phyloP scores from a whole-genome alignment of 2,888 invertebrate species.

The Leucophenga montana region DNA sequence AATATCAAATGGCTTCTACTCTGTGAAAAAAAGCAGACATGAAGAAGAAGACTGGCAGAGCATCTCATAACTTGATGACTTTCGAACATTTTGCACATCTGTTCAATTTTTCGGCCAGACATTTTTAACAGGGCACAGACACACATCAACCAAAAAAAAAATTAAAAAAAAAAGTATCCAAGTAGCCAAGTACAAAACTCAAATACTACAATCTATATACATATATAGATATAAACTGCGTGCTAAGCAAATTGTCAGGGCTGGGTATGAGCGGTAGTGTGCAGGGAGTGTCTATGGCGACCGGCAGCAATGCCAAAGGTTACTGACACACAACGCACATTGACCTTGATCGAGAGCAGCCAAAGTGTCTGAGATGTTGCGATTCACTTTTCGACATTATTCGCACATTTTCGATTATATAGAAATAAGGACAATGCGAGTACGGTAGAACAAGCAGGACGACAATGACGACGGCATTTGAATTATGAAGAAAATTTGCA shows the following conservation, averaged over 20 bases:
- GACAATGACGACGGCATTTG: neutral
- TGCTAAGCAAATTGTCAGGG: neutral
- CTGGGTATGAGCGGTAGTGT: neutral
- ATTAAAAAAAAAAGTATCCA: neutral
- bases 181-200: neutral
- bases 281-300: conserved; percentile 15
- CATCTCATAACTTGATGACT: neutral
- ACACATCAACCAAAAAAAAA: neutral
- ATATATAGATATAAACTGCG: neutral
- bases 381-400: neutral
- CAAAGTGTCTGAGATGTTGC: conserved; percentile 33
- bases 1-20: neutral
- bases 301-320: conserved; percentile 54
- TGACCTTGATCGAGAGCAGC: conserved; percentile 59
- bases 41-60: neutral
- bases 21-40: neutral
- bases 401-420: neutral
- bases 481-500: conserved; percentile 7
- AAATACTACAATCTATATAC: neutral
- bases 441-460: too few relatives aligned
- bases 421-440: too few relatives aligned
- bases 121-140: conserved; percentile 6
- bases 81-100: neutral
- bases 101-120: conserved; percentile 5
- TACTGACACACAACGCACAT: conserved; percentile 67